These are phyloP conservation scores for Peromyscus melanophrys DNA, from an alignment of 2,797 vertebrate species.

Conservation along the genomic window DNA sequence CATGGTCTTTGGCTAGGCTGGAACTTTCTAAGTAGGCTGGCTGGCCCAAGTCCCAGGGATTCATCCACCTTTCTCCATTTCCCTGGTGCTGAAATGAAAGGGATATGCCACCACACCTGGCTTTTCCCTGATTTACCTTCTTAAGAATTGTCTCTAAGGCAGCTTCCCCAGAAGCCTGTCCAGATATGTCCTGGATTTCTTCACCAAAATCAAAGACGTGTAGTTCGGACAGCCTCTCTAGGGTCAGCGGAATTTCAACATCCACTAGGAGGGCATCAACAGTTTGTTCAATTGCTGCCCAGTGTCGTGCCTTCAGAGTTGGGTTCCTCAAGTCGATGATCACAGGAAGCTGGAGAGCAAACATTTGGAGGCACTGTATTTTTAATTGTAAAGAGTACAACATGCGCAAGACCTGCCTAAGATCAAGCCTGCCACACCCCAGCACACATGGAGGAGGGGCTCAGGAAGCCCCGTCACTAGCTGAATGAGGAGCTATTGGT, in stretches of 20 bases:
- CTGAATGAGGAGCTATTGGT: not conserved
- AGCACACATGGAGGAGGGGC: too few species aligned
- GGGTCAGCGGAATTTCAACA: conserved; percentile 87
- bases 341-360: conserved; percentile 90
- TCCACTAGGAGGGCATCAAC: conserved; percentile 87
- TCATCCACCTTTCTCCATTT: not conserved
- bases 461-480: not conserved
- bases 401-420: too few species aligned
- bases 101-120: too few species aligned
- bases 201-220: conserved; percentile 89
- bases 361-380: not conserved
- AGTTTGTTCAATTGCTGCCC: conserved; percentile 89
- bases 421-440: not conserved
- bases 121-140: conserved; percentile 88
- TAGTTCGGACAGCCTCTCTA: conserved; percentile 89
- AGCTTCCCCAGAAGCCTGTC: conserved; percentile 93
- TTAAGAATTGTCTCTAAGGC: conserved; percentile 91
- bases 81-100: not conserved
- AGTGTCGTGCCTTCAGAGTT: conserved; percentile 92
- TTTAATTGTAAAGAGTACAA: conserved; percentile 2
- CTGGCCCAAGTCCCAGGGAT: not conserved
- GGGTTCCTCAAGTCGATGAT: conserved; percentile 92
- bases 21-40: not conserved
- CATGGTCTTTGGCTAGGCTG: not conserved
- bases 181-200: conserved; percentile 93